A percentile compares a stretch with the other conserved stretches of the same genome.
Conservation (phyloP, 2,888 invertebrate genomes). For the Abrostola triplasia region DNA sequence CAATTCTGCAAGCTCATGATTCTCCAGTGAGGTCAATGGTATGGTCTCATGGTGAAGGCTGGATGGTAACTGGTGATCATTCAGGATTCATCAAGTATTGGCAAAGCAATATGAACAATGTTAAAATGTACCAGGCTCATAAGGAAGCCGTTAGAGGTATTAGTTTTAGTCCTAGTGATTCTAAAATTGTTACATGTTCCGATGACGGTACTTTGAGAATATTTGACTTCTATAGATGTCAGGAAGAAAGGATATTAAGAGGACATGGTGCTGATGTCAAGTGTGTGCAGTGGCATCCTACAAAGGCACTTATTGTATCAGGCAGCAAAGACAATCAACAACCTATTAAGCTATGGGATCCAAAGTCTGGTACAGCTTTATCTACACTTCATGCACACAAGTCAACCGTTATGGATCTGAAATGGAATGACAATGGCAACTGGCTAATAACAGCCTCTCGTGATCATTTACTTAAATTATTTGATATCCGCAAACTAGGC, state of each 20-base stretch:
- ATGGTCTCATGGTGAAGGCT: slow-evolving; percentile 99
- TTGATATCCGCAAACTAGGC: slow-evolving; percentile 98
- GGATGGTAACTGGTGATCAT: slow-evolving; percentile 99
- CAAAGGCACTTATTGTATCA: slow-evolving; percentile 98
- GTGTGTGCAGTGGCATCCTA: slow-evolving; percentile 99
- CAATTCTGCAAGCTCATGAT: slow-evolving; percentile 99
- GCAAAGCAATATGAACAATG: slow-evolving; percentile 99
- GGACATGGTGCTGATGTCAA: slow-evolving; percentile 99
- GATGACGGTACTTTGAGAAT: slow-evolving; percentile 99
- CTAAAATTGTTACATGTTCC: slow-evolving; percentile 99
- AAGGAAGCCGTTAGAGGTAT: slow-evolving; percentile 99
- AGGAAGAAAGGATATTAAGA: slow-evolving; percentile 97
- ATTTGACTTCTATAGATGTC: slow-evolving; percentile 99
- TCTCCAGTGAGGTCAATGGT: slow-evolving; percentile 99
- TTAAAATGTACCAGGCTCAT: slow-evolving; percentile 99
- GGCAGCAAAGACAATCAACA: slow-evolving; percentile 99
- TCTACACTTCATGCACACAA: slow-evolving; percentile 99
- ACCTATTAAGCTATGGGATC: slow-evolving; percentile 99
- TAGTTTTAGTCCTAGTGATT: slow-evolving; percentile 99
- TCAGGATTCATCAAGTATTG: slow-evolving; percentile 99
- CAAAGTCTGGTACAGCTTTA: slow-evolving; percentile 97
- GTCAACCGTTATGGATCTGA: slow-evolving; percentile 99
- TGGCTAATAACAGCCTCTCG: slow-evolving; percentile 99
- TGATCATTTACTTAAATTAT: slow-evolving; percentile 98
- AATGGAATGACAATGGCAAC: slow-evolving; percentile 99